Percentiles rank a stretch among this genome's conserved stretches.
These are phyloP conservation scores for Bolinopsis microptera DNA, from an alignment of 37 sponge, comb jelly and placozoan genomes.

Conservation along the genomic window DNA sequence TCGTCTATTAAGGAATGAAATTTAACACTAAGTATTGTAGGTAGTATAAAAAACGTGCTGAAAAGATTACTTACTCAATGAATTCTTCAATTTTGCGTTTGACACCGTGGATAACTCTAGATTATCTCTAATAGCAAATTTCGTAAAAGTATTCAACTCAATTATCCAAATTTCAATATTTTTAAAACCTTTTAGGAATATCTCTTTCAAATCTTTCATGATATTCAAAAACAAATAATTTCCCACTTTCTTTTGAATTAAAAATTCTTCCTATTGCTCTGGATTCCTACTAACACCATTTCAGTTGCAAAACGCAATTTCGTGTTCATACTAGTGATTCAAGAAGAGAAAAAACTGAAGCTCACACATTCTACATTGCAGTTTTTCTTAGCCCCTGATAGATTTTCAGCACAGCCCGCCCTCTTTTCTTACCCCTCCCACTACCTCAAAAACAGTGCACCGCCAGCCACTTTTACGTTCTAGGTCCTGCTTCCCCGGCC, in stretches of 20 bases:
- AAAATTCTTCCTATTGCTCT: too few relatives aligned
- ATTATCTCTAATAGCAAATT: neutral
- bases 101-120: neutral
- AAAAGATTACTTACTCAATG: neutral
- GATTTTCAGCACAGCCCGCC: neutral
- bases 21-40: too few relatives aligned
- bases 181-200: too few relatives aligned
- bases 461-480: neutral
- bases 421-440: neutral
- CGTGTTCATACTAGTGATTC: neutral
- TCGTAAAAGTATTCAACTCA: too few relatives aligned
- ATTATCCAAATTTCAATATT: too few relatives aligned
- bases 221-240: too few relatives aligned
- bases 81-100: neutral
- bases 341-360: neutral
- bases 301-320: neutral
- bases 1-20: too few relatives aligned
- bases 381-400: neutral
- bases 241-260: too few relatives aligned
- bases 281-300: too few relatives aligned
- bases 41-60: too few relatives aligned
- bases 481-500: neutral
- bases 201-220: too few relatives aligned
- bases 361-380: conserved; percentile 30
- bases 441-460: neutral